phyloP scores from a whole-genome alignment of 2,113 vertebrate species.

The Lycaon pictus region DNA sequence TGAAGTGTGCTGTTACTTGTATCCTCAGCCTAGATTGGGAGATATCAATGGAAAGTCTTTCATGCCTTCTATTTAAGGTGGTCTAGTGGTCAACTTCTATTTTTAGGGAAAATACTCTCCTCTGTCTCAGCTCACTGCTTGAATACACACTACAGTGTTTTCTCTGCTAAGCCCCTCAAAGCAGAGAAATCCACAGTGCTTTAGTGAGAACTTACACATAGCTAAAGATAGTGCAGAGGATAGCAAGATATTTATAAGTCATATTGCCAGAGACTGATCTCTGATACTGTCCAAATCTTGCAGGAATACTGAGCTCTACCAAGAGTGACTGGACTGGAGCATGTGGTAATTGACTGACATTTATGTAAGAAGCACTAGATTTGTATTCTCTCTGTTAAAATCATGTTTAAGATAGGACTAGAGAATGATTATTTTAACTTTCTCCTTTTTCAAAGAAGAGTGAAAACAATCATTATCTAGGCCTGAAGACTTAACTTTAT shows the following conservation, averaged over 20 bases:
- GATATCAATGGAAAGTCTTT: constrained; percentile 19
- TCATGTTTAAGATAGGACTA: constrained; percentile 40
- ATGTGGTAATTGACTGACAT: neutral
- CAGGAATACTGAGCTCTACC: neutral
- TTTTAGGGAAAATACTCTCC: constrained; percentile 40
- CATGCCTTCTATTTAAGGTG: constrained; percentile 41
- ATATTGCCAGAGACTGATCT: neutral
- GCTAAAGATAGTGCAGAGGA: neutral
- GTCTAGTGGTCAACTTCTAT: constrained; percentile 40
- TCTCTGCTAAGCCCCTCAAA: constrained; percentile 28
- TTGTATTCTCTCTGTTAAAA: constrained; percentile 35
- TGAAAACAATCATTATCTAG: constrained; percentile 25
- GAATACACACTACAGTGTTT: constrained; percentile 45
- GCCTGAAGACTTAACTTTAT: neutral
- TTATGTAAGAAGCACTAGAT: constrained; percentile 11
- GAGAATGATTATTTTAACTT: constrained; percentile 47
- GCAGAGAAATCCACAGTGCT: constrained; percentile 53
- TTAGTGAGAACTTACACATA: constrained; percentile 36
- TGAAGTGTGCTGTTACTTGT: neutral
- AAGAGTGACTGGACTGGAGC: neutral
- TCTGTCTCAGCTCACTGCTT: constrained; percentile 45
- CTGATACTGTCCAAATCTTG: neutral
- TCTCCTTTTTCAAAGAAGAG: neutral
- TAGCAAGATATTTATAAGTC: neutral
- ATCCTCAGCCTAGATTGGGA: neutral